A percentile compares a stretch with the other conserved stretches of the same genome.
Conservation (phyloP, 2,888 invertebrate genomes). For the Formica aserva region DNA sequence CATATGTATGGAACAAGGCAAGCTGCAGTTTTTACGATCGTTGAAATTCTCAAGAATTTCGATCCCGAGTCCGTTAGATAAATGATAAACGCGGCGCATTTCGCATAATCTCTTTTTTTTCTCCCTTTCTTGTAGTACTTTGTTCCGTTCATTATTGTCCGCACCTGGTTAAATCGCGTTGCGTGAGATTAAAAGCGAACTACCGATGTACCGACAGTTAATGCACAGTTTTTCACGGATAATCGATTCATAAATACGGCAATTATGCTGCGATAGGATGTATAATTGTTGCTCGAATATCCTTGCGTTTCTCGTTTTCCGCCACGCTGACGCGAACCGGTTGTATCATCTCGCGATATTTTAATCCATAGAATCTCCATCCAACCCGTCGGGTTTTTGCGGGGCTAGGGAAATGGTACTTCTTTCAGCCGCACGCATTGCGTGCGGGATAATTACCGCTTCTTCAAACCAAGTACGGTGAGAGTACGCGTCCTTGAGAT, state of each 20-base stretch:
- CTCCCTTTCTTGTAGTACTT: neutral
- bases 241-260: conserved; percentile 59
- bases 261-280: conserved; percentile 57
- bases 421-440: conserved; percentile 65
- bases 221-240: conserved; percentile 37
- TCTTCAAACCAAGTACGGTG: conserved; percentile 56
- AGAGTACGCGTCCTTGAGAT: conserved; percentile 36
- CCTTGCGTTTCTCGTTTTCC: conserved; percentile 48
- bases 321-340: conserved; percentile 54
- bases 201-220: conserved; percentile 38
- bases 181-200: conserved; percentile 51
- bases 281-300: conserved; percentile 67
- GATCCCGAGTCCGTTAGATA: conserved; percentile 29
- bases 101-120: neutral
- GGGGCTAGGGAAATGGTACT: conserved; percentile 65
- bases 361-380: conserved; percentile 61
- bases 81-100: neutral
- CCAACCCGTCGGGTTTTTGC: conserved; percentile 43
- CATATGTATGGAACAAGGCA: conserved; percentile 21
- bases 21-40: neutral
- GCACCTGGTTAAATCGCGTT: conserved; percentile 49
- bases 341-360: conserved; percentile 70
- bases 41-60: conserved; percentile 13
- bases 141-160: conserved; percentile 34
- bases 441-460: conserved; percentile 73